Conservation (phyloP, 2,113 vertebrate species). For the Phaethon lepturus region DNA sequence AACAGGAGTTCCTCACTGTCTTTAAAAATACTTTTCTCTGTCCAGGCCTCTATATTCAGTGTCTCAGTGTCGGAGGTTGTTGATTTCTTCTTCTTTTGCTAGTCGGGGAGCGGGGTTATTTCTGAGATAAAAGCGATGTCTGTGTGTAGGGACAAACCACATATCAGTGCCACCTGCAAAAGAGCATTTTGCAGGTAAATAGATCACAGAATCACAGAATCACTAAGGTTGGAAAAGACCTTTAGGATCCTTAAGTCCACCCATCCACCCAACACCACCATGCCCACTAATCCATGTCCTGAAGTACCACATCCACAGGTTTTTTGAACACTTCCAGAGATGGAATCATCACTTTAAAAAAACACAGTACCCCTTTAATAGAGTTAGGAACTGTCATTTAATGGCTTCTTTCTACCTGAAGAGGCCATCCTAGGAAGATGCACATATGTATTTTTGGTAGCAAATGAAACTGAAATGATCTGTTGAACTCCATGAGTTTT, state of each 20-base stretch:
- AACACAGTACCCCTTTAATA: background rate
- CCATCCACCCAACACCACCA: no score
- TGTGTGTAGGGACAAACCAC: rapidly evolving
- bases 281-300: no score
- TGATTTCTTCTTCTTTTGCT: background rate
- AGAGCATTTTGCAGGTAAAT: background rate
- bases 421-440: background rate
- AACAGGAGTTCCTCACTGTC: background rate
- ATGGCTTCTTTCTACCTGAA: background rate
- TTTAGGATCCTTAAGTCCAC: no score
- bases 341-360: background rate
- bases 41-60: background rate
- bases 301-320: no score
- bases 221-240: no score
- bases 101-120: background rate
- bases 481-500: background rate
- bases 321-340: background rate
- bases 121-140: background rate
- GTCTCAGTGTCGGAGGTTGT: background rate
- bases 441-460: background rate
- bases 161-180: background rate
- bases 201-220: background rate
- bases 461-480: background rate
- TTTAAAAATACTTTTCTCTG: background rate
- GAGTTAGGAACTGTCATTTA: background rate